Evolutionary conservation across 2,113 vertebrate genomes (phyloP), one percentile per base, ranked within the genome.

Genomic region (Conger conger): DNA sequence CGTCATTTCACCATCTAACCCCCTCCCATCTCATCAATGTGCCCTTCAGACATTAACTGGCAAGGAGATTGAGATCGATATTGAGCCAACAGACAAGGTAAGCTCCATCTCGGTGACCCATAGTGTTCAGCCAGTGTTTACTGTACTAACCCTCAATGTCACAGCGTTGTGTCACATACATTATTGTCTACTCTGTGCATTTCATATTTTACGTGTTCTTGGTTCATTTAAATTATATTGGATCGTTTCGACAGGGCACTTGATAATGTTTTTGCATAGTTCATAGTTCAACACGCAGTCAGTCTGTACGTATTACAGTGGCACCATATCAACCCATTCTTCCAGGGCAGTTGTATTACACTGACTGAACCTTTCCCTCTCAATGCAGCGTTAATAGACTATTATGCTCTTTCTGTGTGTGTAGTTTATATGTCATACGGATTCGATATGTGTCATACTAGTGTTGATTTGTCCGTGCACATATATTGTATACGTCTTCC

Each of bases 11-110:
- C 27, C 27, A 73, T 30, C n/a, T n/a, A 9, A 73, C n/a, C 68
- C 57, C 3, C 9, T 33, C 27, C 57, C 13, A 33, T 33, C 2
- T 73, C n/a, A 13, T 13, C 68, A 30, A 33, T 33, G 27, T 73
- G 27, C 5, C 9, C 33, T 93, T 88, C 90, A 98, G 97, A 98
- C 97, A 0, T 95, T 98, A 87, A 98, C 97, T 0, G 97, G 97
- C 7, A 98, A 98, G 90, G 97, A 98, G 91, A 98, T 98, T 84
- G 97, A 98, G 87, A 98, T 98, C 50, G 97, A 98, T 90, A 98
- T 98, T 83, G 97, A 98, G 83, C 97, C 97, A 78, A 98, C 96
- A 90, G 97, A 98, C 89, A 98, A 98, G 96, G 97, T 97, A 91
- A 88, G 16, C 53, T 78, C 50, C 23, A 38, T 60, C 20, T 36